A percentile compares a stretch with the other conserved stretches of the same genome.
Conservation (phyloP, 2,797 vertebrate genomes). For the Carapus acus region DNA sequence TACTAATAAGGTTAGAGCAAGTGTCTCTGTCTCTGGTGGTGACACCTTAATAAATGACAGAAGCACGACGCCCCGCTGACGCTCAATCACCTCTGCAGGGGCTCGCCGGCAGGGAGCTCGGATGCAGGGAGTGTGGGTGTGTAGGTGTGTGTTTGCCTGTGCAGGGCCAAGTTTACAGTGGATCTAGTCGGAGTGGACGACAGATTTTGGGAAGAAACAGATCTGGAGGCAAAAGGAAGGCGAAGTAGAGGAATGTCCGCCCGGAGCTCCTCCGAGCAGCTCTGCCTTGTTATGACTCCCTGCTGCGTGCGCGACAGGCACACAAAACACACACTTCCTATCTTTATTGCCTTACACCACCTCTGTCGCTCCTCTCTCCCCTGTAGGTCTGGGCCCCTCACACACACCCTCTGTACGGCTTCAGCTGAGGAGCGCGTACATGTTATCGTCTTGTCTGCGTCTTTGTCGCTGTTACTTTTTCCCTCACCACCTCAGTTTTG, state of each 20-base stretch:
- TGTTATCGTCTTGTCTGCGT: conserved; percentile 37
- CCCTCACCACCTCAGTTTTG: conserved; percentile 21
- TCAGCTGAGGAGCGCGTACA: conserved; percentile 30
- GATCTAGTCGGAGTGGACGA: conserved; percentile 59
- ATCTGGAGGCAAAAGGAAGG: conserved; percentile 60
- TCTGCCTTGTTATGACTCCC: conserved; percentile 68
- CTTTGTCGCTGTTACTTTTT: conserved; percentile 21
- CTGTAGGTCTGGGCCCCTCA: too few relatives aligned
- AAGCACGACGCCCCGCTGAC: conserved; percentile 41
- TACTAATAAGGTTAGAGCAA: conserved; percentile 64
- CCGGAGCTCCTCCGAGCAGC: conserved; percentile 63
- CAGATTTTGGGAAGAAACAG: conserved; percentile 57
- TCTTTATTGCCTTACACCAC: conserved; percentile 62
- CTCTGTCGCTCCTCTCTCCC: conserved; percentile 49
- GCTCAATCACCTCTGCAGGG: conserved; percentile 64
- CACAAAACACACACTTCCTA: conserved; percentile 60
- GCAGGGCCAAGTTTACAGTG: conserved; percentile 48
- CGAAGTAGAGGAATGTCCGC: conserved; percentile 67
- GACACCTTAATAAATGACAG: conserved; percentile 67
- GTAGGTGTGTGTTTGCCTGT: conserved; percentile 29
- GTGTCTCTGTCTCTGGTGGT: conserved; percentile 60
- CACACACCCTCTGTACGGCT: conserved; percentile 52
- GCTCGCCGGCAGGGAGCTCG: conserved; percentile 35
- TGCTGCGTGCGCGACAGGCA: conserved; percentile 59
- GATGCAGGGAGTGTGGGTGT: conserved; percentile 22